A percentile compares a stretch with the other conserved stretches of the same genome.
Evolutionary conservation across 2,113 vertebrate genomes (phyloP).

Genomic region (Fulmarus glacialis): DNA sequence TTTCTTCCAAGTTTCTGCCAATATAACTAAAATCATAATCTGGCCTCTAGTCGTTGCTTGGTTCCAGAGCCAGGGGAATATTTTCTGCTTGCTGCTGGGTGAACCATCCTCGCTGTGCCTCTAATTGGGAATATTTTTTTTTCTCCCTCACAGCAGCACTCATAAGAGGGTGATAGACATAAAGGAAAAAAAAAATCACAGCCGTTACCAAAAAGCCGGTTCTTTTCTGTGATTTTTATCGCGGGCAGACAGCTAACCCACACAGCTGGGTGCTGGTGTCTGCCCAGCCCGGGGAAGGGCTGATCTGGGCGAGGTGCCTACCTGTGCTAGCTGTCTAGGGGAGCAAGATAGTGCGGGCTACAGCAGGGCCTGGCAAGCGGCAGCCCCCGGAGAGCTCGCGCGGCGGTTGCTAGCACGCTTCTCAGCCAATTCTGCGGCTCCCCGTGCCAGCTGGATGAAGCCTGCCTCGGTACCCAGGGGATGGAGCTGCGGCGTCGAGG

Average conservation of each 20-base stretch:
- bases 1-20: conserved; percentile 12
- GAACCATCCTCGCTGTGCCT: not conserved
- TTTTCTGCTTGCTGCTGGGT: not conserved
- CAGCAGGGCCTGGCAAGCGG: not conserved
- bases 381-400: rapidly evolving
- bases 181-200: not conserved
- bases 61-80: not conserved
- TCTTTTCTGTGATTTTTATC: conserved; percentile 1
- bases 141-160: not conserved
- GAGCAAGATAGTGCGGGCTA: not conserved
- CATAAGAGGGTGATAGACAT: not conserved
- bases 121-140: not conserved
- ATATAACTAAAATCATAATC: not conserved
- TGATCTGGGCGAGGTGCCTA: not conserved
- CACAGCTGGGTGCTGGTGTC: conserved; percentile 10
- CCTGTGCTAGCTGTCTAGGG: not conserved
- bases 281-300: not conserved
- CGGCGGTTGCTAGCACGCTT: rapidly evolving
- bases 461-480: rapidly evolving
- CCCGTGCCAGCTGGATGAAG: not conserved
- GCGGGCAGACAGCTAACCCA: not conserved
- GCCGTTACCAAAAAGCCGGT: rapidly evolving
- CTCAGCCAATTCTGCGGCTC: not conserved
- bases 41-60: not conserved
- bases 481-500: rapidly evolving